Base-by-base conservation (phyloP, 2,888 invertebrate genomes). In the Deilephila elpenor region DNA sequence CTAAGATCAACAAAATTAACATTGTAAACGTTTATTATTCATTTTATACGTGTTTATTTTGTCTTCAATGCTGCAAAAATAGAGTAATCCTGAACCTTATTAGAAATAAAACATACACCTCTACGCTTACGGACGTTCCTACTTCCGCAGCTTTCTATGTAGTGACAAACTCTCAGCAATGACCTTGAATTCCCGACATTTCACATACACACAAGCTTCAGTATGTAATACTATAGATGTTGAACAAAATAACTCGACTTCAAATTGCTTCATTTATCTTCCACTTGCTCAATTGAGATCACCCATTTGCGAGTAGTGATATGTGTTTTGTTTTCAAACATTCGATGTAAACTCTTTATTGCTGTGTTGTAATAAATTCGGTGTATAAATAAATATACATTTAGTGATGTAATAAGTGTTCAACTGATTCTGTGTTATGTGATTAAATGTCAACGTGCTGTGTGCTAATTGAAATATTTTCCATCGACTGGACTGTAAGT, bases 181-280 rank as follows among this genome's bases (percentile, higher is more conserved):
- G 19, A 61, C 32, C 32, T 32, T 20, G n/a, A 62, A 62, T n/a
- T 34, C 34, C n/a, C 6, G n/a, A 56, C 56, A 56, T 56, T 17
- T 56, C 17, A 25, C 25, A 19, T 6, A 34, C 32, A 19, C n/a
- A 34, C 14, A 20, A 64, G 20, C 37, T 11, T 20, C n/a, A n/a
- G 34, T 64, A 64, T 14, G 6, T 56, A 1, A 56, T 67, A 51
- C 60, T 60, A 60, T 60, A 29, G 6, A 51, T 62, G n/a, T 64
- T 34, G 67, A 51, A 51, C 51, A 51, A 67, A 17, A 51, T 51
- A 67, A 51, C 67, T 25, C 44, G 5, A 67, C 67, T 67, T 25
- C 51, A 67, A 67, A 67, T 67, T 67, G 67, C 67, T 67, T 25
- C 67, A 67, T 67, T 67, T 67, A 67, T 25, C 51, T 67, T 51